Conservation (phyloP, 2,888 invertebrate species). For the Eugnorisma glareosa region DNA sequence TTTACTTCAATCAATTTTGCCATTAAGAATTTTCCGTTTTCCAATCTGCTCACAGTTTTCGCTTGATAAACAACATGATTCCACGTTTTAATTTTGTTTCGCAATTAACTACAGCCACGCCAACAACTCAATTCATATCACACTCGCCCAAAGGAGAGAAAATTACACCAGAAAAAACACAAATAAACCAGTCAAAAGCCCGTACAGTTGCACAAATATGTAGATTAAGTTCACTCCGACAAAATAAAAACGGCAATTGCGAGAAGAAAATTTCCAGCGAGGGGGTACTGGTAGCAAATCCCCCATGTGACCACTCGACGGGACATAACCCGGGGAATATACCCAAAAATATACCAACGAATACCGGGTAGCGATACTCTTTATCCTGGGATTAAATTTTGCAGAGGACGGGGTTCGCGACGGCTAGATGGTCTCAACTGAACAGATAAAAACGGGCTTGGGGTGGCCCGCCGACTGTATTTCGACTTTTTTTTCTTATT, state of each 20-base stretch:
- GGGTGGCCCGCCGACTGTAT: slow-evolving; percentile 67
- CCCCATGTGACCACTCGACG: slow-evolving; percentile 78
- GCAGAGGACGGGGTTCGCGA: slow-evolving; percentile 80
- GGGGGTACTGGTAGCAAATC: slow-evolving; percentile 68
- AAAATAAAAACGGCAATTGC: slow-evolving; percentile 73
- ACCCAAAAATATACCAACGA: slow-evolving; percentile 68
- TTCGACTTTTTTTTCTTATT: slow-evolving; percentile 64
- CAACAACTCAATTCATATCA: slow-evolving; percentile 39
- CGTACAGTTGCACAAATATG: slow-evolving; percentile 72
- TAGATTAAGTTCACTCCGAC: slow-evolving; percentile 72
- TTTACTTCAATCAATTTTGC: background rate
- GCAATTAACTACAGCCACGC: slow-evolving; percentile 18
- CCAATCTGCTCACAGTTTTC: background rate
- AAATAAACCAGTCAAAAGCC: slow-evolving; percentile 56
- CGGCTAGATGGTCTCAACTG: slow-evolving; percentile 74
- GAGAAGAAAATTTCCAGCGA: slow-evolving; percentile 66
- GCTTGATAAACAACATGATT: slow-evolving; percentile 1
- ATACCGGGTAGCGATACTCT: slow-evolving; percentile 79
- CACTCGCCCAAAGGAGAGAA: slow-evolving; percentile 44
- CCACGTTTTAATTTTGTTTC: slow-evolving; percentile 7
- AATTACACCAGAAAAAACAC: slow-evolving; percentile 55
- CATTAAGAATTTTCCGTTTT: background rate
- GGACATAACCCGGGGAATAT: slow-evolving; percentile 72
- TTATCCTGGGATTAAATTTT: slow-evolving; percentile 86
- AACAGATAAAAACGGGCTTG: slow-evolving; percentile 76